Conservation (phyloP, 37 sponge, comb jelly and placozoan genomes). For the Axinella damicornis region DNA sequence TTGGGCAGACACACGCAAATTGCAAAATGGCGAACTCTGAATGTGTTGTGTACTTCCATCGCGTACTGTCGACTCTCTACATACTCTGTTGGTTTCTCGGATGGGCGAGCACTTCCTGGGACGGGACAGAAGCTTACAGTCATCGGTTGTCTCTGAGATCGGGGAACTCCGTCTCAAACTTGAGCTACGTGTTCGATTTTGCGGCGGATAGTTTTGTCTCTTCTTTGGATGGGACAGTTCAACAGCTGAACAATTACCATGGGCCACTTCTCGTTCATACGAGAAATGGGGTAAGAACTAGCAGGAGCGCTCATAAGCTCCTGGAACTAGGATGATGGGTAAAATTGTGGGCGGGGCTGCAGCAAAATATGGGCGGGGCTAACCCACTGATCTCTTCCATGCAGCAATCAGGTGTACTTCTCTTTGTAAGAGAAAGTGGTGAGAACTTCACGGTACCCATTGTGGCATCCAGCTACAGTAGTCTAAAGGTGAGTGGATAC, state of each 20-base stretch:
- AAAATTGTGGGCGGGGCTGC: constrained; percentile 1
- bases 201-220: neutral
- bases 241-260: neutral
- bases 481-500: neutral
- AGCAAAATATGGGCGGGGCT: too few relatives aligned
- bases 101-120: too few relatives aligned
- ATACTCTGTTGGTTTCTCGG: too few relatives aligned
- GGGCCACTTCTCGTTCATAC: constrained; percentile 9
- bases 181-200: neutral
- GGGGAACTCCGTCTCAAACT: too few relatives aligned
- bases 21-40: too few relatives aligned
- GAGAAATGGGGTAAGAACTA: constrained; percentile 1
- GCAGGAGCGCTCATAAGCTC: too few relatives aligned
- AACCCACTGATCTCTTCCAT: neutral
- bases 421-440: neutral
- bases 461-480: neutral
- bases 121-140: too few relatives aligned
- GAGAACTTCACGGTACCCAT: neutral
- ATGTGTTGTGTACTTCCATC: too few relatives aligned
- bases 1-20: too few relatives aligned
- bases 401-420: neutral
- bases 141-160: too few relatives aligned
- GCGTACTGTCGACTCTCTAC: too few relatives aligned
- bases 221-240: neutral
- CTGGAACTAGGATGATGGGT: too few relatives aligned